phyloP scores from a whole-genome alignment of 1,140 invertebrate species.

The Forficula auricularia region DNA sequence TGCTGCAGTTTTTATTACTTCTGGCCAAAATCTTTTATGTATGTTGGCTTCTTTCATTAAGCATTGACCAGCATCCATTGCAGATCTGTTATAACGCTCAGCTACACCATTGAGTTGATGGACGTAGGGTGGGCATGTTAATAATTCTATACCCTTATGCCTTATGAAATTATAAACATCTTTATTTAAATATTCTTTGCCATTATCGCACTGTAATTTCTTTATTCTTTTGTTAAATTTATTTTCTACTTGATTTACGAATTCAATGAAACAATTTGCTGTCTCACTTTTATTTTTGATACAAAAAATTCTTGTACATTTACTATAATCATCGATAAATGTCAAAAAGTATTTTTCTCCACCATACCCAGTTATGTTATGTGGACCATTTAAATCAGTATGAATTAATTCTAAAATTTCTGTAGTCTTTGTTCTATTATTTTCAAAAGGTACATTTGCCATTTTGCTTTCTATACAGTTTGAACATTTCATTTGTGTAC shows the following conservation, averaged over 20 bases:
- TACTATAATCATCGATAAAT: slow-evolving; percentile 23
- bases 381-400: slow-evolving; percentile 23
- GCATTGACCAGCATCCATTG: too few relatives aligned
- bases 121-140: too few relatives aligned
- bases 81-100: too few relatives aligned
- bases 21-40: slow-evolving; percentile 21
- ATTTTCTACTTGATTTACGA: slow-evolving; percentile 14
- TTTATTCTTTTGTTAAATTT: slow-evolving; percentile 19
- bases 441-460: too few relatives aligned
- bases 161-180: slow-evolving; percentile 13
- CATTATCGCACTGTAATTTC: slow-evolving; percentile 24
- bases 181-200: slow-evolving; percentile 22
- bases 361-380: slow-evolving; percentile 16
- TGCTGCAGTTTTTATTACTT: slow-evolving; percentile 16
- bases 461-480: too few relatives aligned
- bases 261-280: slow-evolving; percentile 14
- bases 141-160: slow-evolving; percentile 15
- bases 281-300: slow-evolving; percentile 21
- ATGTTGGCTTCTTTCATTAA: slow-evolving; percentile 16
- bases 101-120: too few relatives aligned
- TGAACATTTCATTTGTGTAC: too few relatives aligned
- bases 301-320: slow-evolving; percentile 19
- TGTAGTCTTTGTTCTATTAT: too few relatives aligned
- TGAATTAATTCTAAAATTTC: slow-evolving; percentile 20
- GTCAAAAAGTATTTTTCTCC: slow-evolving; percentile 7